These are phyloP conservation scores for Avahi laniger DNA, from an alignment of 2,797 vertebrate genomes.

Conservation along the genomic window DNA sequence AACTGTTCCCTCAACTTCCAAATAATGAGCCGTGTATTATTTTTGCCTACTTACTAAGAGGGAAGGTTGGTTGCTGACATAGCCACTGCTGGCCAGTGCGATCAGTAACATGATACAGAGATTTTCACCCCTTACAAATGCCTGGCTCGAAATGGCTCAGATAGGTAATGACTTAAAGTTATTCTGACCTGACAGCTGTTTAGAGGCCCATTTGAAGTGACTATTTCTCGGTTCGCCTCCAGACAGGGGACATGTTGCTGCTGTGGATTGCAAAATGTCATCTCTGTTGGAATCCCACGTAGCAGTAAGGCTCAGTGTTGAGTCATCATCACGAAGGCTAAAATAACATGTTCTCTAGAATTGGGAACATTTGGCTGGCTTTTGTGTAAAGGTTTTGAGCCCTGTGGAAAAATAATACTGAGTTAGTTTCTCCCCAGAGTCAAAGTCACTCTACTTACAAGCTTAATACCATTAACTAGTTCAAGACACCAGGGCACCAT, in stretches of 20 bases:
- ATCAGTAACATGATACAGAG: conserved; percentile 64
- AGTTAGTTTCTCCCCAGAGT: conserved; percentile 58
- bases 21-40: conserved; percentile 17
- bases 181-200: conserved; percentile 73
- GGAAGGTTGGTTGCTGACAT: conserved; percentile 63
- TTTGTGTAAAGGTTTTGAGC: conserved; percentile 70
- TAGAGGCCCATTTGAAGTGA: conserved; percentile 70
- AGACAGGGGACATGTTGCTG: conserved; percentile 60
- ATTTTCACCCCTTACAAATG: conserved; percentile 76
- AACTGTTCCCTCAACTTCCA: conserved; percentile 33
- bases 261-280: conserved; percentile 71
- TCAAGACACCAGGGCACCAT: conserved; percentile 39
- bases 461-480: conserved; percentile 62
- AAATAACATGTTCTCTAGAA: conserved; percentile 72
- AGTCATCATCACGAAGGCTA: conserved; percentile 69
- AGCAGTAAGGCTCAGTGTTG: conserved; percentile 49
- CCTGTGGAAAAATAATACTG: conserved; percentile 67
- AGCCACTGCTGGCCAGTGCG: conserved; percentile 53
- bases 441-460: conserved; percentile 55
- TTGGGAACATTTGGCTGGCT: conserved; percentile 75
- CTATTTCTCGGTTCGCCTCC: conserved; percentile 71
- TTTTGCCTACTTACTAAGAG: conserved; percentile 70
- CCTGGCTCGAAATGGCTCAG: conserved; percentile 67
- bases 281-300: conserved; percentile 66
- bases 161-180: conserved; percentile 68